Percentiles rank a stretch among this genome's conserved stretches.
Evolutionary conservation across 2,888 invertebrate species (phyloP).

Genomic region (Eupithecia insigniata): DNA sequence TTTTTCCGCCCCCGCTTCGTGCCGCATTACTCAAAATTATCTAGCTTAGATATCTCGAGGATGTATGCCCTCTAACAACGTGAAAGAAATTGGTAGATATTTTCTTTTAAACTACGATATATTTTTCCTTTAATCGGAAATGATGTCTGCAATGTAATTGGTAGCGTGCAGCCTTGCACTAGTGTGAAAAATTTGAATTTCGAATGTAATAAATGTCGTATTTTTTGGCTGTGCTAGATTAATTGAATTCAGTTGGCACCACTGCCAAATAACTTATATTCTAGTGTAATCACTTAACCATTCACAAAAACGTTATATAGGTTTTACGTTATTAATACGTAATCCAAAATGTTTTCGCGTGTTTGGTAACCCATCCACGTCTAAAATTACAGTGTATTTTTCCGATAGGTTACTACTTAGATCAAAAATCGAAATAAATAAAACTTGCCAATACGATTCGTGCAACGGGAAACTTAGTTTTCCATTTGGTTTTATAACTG

Average conservation of each 20-base stretch:
- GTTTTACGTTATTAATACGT: neutral
- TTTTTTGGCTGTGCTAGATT: slow-evolving; percentile 27
- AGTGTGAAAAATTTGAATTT: slow-evolving; percentile 45
- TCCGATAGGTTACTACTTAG: neutral
- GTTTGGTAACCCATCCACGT: neutral
- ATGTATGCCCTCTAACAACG: slow-evolving; percentile 70
- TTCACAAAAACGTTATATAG: neutral
- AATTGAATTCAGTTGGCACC: slow-evolving; percentile 34
- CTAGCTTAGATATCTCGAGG: slow-evolving; percentile 78
- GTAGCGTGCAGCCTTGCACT: slow-evolving; percentile 55
- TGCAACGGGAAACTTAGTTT: slow-evolving; percentile 70
- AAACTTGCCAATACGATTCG: slow-evolving; percentile 59
- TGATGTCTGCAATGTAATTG: slow-evolving; percentile 61
- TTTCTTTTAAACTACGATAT: slow-evolving; percentile 34
- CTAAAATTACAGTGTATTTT: neutral
- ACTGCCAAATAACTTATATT: slow-evolving; percentile 23
- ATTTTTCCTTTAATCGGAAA: slow-evolving; percentile 66
- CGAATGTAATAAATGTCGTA: slow-evolving; percentile 35
- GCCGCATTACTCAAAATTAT: slow-evolving; percentile 81
- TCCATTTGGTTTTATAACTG: slow-evolving; percentile 76
- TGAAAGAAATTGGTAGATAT: slow-evolving; percentile 65
- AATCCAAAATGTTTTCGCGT: neutral
- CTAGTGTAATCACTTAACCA: slow-evolving; percentile 14
- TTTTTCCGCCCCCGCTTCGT: slow-evolving; percentile 62
- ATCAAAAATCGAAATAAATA: slow-evolving; percentile 45